Evolutionary conservation across 1,140 invertebrate genomes (phyloP).

Genomic region (Diorhabda elongata): DNA sequence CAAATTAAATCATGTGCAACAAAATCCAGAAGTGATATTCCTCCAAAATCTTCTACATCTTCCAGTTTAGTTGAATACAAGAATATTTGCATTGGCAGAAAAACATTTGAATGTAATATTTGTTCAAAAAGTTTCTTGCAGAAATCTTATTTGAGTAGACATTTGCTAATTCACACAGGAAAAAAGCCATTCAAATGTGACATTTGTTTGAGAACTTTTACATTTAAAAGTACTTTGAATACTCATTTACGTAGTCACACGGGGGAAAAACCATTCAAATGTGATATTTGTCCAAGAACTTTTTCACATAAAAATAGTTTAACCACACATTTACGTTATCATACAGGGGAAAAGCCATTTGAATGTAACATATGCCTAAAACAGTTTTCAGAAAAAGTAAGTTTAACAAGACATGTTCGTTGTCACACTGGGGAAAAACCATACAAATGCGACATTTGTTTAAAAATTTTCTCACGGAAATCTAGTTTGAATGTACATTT

Average conservation of each 20-base stretch:
- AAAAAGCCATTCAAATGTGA: slow-evolving; percentile 50
- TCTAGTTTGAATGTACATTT: not conserved
- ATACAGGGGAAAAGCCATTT: slow-evolving; percentile 73
- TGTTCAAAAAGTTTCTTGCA: no score
- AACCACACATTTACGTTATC: slow-evolving; percentile 42
- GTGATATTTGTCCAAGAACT: slow-evolving; percentile 29
- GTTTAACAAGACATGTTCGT: not conserved
- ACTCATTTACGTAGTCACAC: slow-evolving; percentile 50
- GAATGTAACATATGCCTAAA: slow-evolving; percentile 62
- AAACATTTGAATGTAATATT: no score
- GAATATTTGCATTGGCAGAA: no score
- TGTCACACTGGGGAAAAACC: no score
- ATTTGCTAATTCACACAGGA: slow-evolving; percentile 25
- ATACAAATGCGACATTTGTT: not conserved
- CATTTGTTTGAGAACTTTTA: slow-evolving; percentile 51
- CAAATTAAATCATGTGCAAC: no score
- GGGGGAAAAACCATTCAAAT: no score
- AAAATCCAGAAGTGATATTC: no score
- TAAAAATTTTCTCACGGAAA: not conserved
- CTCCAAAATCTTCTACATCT: no score
- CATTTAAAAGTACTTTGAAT: slow-evolving; percentile 51
- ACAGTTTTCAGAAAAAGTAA: slow-evolving; percentile 30
- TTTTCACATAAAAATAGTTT: slow-evolving; percentile 37
- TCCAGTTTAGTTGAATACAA: no score
- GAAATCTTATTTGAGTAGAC: no score